These are phyloP conservation scores for Dilophus febrilis DNA, from an alignment of 2,888 invertebrate genomes.

Conservation along the genomic window DNA sequence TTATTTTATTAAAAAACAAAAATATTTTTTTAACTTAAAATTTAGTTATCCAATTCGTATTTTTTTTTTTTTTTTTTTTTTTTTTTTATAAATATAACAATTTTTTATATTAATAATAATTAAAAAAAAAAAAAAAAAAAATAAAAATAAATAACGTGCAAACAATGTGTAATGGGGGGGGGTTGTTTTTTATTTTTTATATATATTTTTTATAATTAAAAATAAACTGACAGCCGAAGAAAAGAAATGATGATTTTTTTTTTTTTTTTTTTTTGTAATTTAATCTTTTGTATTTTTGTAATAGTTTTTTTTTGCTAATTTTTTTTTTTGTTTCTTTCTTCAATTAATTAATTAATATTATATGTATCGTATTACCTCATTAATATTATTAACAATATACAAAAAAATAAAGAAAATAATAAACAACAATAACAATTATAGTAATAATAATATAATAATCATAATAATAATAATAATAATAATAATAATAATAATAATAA, in stretches of 20 bases:
- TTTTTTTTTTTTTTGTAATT: not conserved
- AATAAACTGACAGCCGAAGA: conserved; percentile 31
- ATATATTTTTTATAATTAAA: too few relatives aligned
- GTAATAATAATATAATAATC: too few relatives aligned
- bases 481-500: not conserved
- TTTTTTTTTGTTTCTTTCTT: conserved; percentile 3
- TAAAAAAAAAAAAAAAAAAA: too few relatives aligned
- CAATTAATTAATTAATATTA: not conserved
- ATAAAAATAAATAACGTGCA: too few relatives aligned
- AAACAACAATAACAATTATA: not conserved
- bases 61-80: too few relatives aligned
- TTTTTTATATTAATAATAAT: too few relatives aligned
- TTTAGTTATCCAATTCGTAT: too few relatives aligned
- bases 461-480: too few relatives aligned
- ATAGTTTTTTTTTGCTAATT: conserved; percentile 8
- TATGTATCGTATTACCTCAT: conserved; percentile 6
- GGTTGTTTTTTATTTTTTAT: too few relatives aligned
- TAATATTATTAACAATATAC: not conserved
- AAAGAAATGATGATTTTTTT: not conserved
- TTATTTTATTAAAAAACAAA: too few relatives aligned
- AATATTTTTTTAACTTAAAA: too few relatives aligned
- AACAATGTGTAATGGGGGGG: conserved; percentile 37
- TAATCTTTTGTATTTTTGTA: conserved; percentile 9
- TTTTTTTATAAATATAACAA: too few relatives aligned
- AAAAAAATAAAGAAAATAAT: not conserved